Evolutionary conservation across 2,113 vertebrate genomes (phyloP).

Genomic region (Nestor notabilis): DNA sequence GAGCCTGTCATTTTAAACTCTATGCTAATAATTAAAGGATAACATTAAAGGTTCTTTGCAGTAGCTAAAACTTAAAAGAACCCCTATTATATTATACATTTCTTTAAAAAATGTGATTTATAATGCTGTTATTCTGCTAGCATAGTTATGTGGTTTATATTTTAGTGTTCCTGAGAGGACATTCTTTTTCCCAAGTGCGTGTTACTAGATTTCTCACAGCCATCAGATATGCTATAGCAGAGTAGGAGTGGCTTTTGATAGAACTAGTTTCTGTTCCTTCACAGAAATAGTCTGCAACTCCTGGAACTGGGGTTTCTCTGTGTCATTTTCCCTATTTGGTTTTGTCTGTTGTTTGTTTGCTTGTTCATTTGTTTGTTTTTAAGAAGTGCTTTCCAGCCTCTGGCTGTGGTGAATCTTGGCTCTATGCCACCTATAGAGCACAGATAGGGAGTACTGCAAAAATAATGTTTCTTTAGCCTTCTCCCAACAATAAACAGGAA

Average conservation of each 20-base stretch:
- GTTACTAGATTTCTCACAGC: neutral
- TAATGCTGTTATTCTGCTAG: neutral
- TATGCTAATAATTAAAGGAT: neutral
- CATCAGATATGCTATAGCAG: neutral
- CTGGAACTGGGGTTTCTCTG: neutral
- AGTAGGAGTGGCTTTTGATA: neutral
- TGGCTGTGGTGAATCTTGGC: neutral
- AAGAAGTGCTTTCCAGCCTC: neutral
- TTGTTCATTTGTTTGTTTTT: neutral
- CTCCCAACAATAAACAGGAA: neutral
- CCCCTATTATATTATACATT: neutral
- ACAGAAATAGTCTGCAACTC: neutral
- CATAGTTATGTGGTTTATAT: neutral
- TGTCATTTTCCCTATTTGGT: neutral
- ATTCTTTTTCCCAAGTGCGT: neutral
- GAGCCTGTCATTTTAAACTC: neutral
- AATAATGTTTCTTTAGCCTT: neutral
- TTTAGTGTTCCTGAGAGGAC: neutral
- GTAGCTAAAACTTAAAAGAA: neutral
- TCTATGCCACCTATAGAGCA: neutral
- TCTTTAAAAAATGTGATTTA: neutral
- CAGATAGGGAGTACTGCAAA: neutral
- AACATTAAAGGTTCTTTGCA: neutral
- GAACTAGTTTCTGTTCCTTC: neutral
- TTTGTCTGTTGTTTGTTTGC: slow-evolving; percentile 15